phyloP scores from a whole-genome alignment of 2,113 vertebrate genomes.

The Nerophis lumbriciformis region DNA sequence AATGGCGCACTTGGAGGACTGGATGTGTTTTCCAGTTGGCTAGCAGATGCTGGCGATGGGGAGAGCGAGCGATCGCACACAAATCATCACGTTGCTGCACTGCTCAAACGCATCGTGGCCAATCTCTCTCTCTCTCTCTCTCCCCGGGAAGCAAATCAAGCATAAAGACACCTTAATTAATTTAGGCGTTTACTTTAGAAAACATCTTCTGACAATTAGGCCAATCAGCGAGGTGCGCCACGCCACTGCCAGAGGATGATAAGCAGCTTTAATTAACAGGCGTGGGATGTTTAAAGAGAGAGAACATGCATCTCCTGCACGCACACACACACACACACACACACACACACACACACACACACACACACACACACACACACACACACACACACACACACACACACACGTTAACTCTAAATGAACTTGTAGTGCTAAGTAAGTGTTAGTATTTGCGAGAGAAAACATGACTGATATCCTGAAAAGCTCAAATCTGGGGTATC shows the following conservation, averaged over 20 bases:
- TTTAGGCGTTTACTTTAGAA: conserved; percentile 97
- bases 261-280: conserved; percentile 99
- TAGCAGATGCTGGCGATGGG: conserved; percentile 94
- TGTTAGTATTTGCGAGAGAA: conserved; percentile 79
- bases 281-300: conserved; percentile 85
- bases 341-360: conserved; percentile 24
- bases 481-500: no score
- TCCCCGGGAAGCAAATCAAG: conserved; percentile 83
- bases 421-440: conserved; percentile 94
- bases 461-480: background rate
- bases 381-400: conserved; percentile 27
- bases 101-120: conserved; percentile 68
- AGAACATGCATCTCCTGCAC: conserved; percentile 65
- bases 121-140: conserved; percentile 71
- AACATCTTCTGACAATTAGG: conserved; percentile 99
- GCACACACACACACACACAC: conserved; percentile 50
- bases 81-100: conserved; percentile 64
- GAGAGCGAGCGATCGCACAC: conserved; percentile 78
- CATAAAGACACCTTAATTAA: conserved; percentile 99
- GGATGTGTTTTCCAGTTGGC: conserved; percentile 98
- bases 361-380: background rate
- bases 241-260: conserved; percentile 97
- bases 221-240: conserved; percentile 98
- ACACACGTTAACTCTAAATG: conserved; percentile 87
- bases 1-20: conserved; percentile 96